Conservation (phyloP, 2,113 vertebrate genomes). For the Anarhynchus alexandrinus region DNA sequence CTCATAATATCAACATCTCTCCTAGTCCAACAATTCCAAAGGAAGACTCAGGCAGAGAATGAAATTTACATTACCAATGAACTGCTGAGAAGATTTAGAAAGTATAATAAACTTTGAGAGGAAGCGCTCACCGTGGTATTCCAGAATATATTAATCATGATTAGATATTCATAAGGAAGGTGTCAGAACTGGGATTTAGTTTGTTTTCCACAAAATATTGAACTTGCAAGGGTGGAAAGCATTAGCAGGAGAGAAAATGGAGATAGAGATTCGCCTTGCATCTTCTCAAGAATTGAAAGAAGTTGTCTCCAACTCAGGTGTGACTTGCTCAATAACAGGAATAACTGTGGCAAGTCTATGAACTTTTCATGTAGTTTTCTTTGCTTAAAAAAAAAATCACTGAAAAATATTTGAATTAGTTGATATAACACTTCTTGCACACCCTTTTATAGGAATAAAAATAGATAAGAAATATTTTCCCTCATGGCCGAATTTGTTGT, state of each 20-base stretch:
- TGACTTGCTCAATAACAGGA: neutral
- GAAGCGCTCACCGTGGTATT: neutral
- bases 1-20: neutral
- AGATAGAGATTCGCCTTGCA: fast-evolving
- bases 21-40: neutral
- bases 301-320: neutral
- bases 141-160: neutral
- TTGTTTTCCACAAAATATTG: neutral
- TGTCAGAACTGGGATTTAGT: neutral
- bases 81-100: neutral
- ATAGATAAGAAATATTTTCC: neutral
- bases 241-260: neutral
- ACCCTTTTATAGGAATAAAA: neutral
- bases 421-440: neutral
- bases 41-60: neutral
- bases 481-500: neutral
- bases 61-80: neutral
- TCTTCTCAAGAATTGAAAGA: neutral
- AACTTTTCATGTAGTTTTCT: neutral
- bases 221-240: neutral
- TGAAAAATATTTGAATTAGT: neutral
- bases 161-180: neutral
- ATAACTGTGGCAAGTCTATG: neutral
- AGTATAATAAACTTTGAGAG: neutral
- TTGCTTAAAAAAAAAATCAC: neutral